A percentile compares a stretch with the other conserved stretches of the same genome.
These are phyloP conservation scores for Conus canariensis DNA, from an alignment of 2,888 invertebrate genomes.

Conservation along the genomic window DNA sequence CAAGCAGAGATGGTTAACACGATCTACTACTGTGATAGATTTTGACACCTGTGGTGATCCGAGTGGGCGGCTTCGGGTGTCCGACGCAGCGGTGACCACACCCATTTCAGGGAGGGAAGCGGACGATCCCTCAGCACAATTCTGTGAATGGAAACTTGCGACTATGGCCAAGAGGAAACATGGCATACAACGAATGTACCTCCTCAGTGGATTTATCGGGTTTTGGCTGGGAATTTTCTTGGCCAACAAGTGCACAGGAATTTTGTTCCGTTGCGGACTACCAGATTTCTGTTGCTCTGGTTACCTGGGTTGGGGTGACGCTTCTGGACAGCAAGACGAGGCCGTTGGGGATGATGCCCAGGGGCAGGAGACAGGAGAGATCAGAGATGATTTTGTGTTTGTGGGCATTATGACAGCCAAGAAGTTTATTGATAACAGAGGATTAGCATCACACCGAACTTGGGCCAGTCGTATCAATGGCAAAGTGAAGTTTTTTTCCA, in stretches of 20 bases:
- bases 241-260: constrained; percentile 66
- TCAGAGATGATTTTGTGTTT: constrained; percentile 63
- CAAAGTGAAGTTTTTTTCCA: constrained; percentile 92
- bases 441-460: constrained; percentile 93
- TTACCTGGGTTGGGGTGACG: constrained; percentile 51
- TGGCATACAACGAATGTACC: constrained; percentile 47
- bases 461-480: constrained; percentile 96
- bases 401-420: constrained; percentile 98
- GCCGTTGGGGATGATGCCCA: constrained; percentile 15
- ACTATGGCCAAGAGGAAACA: constrained; percentile 53
- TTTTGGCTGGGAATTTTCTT: constrained; percentile 65
- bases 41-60: background rate
- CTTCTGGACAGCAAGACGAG: constrained; percentile 27
- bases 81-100: background rate
- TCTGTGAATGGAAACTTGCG: constrained; percentile 53
- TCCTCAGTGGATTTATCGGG: constrained; percentile 65
- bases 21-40: no score
- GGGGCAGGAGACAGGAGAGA: constrained; percentile 6
- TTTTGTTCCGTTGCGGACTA: constrained; percentile 63
- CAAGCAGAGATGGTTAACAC: no score
- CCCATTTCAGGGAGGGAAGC: background rate
- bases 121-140: background rate
- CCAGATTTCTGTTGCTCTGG: constrained; percentile 62
- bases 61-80: background rate
- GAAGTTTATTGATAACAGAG: constrained; percentile 92